Conservation (phyloP, 2,113 vertebrate species). For the Tachysurus vachellii region DNA sequence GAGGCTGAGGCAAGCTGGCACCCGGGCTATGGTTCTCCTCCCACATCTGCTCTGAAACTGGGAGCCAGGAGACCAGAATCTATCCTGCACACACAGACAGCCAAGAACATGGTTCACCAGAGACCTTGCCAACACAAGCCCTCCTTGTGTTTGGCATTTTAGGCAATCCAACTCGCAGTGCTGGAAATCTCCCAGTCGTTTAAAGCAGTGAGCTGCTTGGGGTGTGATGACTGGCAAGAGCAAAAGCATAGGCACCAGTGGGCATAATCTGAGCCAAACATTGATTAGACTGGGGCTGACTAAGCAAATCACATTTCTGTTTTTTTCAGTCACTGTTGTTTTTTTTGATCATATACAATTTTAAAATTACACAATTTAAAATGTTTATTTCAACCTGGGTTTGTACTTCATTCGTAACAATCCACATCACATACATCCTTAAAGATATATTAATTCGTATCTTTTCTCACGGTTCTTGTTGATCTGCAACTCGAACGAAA, state of each 20-base stretch:
- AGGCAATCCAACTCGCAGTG: not conserved
- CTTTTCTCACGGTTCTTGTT: not conserved
- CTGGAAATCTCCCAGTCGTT: constrained; percentile 1
- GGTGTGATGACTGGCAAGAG: constrained; percentile 1
- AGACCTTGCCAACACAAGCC: constrained; percentile 34
- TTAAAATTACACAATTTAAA: not conserved
- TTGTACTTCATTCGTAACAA: not conserved
- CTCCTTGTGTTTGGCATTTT: constrained; percentile 22
- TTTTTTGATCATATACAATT: not conserved
- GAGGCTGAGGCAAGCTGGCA: constrained; percentile 57
- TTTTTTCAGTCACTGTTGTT: not conserved
- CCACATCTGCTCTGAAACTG: constrained; percentile 72
- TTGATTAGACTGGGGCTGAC: not conserved
- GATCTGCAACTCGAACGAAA: not conserved
- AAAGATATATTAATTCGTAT: not conserved
- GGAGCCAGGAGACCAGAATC: constrained; percentile 51
- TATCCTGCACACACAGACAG: constrained; percentile 36
- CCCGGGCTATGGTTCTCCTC: constrained; percentile 63
- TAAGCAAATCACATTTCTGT: not conserved
- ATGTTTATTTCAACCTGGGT: not conserved
- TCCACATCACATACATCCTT: not conserved
- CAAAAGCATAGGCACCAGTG: not conserved
- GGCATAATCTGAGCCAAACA: not conserved
- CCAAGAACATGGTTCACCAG: constrained; percentile 23
- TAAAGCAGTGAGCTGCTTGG: constrained; percentile 1